Percentiles rank a stretch among this genome's conserved stretches.
phyloP scores from a whole-genome alignment of 2,113 vertebrate genomes.

The Tragelaphus buxtoni region DNA sequence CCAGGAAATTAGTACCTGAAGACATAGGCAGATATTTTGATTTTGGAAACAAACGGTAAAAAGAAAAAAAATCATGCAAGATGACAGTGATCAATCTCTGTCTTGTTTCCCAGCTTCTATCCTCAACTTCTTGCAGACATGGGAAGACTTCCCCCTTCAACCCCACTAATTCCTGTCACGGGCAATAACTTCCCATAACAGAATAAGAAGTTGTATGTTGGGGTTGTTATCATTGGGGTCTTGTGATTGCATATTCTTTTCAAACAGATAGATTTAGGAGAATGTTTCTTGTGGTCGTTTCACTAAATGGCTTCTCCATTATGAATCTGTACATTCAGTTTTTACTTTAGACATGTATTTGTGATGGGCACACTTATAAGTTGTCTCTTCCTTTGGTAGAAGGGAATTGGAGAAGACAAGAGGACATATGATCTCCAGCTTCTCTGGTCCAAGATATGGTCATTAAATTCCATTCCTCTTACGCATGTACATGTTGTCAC shows the following conservation, averaged over 20 bases:
- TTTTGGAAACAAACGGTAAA: not conserved
- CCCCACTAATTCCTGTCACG: too few species aligned
- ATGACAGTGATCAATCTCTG: too few species aligned
- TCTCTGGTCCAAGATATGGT: not conserved
- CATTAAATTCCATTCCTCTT: not conserved
- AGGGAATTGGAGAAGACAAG: not conserved
- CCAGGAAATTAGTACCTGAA: not conserved
- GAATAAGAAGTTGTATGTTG: accelerated
- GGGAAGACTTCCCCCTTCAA: not conserved
- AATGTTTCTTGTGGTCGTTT: not conserved
- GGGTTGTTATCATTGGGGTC: not conserved
- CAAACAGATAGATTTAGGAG: not conserved
- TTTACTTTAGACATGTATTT: not conserved
- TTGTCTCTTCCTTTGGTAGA: not conserved
- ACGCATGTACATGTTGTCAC: not conserved
- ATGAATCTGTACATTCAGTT: not conserved
- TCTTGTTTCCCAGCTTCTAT: not conserved
- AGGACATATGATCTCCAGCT: not conserved
- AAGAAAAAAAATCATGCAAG: not conserved
- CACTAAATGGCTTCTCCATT: not conserved
- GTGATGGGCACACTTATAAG: not conserved
- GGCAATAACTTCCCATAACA: too few species aligned
- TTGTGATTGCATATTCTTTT: not conserved
- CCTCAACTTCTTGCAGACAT: not conserved
- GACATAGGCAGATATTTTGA: not conserved